Conservation (phyloP, 2,797 vertebrate species). For the Anas flavirostris region DNA sequence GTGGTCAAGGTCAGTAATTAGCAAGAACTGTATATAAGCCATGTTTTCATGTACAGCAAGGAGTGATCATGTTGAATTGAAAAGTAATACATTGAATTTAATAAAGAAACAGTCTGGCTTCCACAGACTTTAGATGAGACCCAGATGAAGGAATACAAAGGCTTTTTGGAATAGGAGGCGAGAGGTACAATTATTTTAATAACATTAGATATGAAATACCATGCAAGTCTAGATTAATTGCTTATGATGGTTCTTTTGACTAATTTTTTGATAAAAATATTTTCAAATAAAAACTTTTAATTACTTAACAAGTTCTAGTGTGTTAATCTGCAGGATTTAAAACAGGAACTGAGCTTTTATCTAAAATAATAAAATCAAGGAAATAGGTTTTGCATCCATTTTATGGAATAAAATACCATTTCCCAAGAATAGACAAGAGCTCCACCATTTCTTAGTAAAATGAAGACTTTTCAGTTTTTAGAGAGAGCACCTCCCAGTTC, state of each 20-base stretch:
- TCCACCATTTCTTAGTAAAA: neutral
- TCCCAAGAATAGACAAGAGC: neutral
- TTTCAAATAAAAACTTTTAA: neutral
- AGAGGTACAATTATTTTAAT: neutral
- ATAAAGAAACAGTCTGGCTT: neutral
- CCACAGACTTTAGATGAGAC: neutral
- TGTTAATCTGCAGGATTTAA: neutral
- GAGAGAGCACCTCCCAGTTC: no score
- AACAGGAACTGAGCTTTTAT: neutral
- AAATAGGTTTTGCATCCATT: neutral
- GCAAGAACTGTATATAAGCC: neutral
- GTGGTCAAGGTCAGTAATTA: neutral
- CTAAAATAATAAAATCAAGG: neutral
- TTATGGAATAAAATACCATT: neutral
- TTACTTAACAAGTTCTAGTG: neutral
- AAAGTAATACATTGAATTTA: neutral
- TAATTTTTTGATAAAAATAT: neutral
- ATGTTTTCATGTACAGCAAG: neutral
- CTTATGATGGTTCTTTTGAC: neutral
- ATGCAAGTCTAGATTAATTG: neutral
- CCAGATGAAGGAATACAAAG: neutral
- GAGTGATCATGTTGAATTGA: neutral
- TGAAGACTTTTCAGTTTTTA: neutral
- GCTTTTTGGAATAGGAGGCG: neutral
- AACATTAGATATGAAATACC: neutral